A percentile compares a stretch with the other conserved stretches of the same genome.
Conservation (phyloP, 2,888 invertebrate species). For the Parapristionchus giblindavisi region DNA sequence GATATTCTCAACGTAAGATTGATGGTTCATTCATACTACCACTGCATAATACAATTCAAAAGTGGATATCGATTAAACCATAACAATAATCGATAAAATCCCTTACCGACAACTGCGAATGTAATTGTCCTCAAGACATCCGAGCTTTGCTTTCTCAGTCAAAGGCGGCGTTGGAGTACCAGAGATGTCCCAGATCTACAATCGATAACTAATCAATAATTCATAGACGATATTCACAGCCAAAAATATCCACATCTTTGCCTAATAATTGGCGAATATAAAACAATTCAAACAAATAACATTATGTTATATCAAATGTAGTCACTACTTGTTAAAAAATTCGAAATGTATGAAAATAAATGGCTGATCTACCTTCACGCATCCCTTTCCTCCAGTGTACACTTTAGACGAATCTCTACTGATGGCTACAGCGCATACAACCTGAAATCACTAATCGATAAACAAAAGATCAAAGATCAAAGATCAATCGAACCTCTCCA, state of each 20-base stretch:
- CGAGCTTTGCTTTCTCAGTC: conserved; percentile 12
- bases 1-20: too few species aligned
- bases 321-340: too few species aligned
- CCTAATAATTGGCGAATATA: too few species aligned
- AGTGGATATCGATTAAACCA: background rate
- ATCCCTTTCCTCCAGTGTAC: conserved; percentile 85
- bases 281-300: too few species aligned
- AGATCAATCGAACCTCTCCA: conserved; percentile 75
- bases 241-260: too few species aligned
- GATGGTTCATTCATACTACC: too few species aligned
- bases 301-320: too few species aligned
- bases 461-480: conserved; percentile 75
- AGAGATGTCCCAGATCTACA: conserved; percentile 27
- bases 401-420: conserved; percentile 87
- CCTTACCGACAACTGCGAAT: conserved; percentile 87
- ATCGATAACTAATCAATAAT: too few species aligned
- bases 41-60: background rate
- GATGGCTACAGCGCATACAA: conserved; percentile 93
- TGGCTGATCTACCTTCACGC: conserved; percentile 96
- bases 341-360: too few species aligned
- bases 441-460: conserved; percentile 33
- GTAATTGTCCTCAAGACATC: conserved; percentile 84
- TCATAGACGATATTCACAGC: too few species aligned
- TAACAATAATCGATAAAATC: background rate
- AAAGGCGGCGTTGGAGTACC: background rate